Evolutionary conservation across 1,140 invertebrate species (phyloP), one percentile per base, ranked within the genome.

Genomic region (Drosophila bifasciata): DNA sequence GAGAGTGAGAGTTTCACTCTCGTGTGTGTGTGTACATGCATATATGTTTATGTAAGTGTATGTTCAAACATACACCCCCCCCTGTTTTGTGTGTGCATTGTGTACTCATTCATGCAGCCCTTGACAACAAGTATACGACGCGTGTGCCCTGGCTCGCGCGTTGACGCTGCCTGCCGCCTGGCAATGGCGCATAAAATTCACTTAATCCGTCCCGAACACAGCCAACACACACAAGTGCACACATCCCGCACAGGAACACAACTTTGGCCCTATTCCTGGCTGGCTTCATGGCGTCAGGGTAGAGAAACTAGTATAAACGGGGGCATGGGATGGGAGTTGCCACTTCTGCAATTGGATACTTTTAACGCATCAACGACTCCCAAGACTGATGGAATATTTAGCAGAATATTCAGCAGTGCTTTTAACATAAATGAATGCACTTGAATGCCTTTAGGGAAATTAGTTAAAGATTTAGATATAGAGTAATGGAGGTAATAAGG

Each of bases 51-150:
- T 44, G 50, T 53, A 50, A 23, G 25, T 44, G 28, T 57, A 40
- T 49, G 23, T 46, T 46, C 21, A 39, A 49, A 50, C 63, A 66
- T 51, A 50, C 63, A 64, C 36, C 41, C 17, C 41, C 17, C 23
- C 40, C 32, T 63, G 39, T 49, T 17, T 15, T 19, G 36, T 52
- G 45, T 11, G 41, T 25, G 39, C 39, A 52, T 73, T 64, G 70
- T 73, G 68, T 74, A 45, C 53, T 32, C 61, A 62, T 67, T 59
- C 40, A 59, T 41, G 56, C 63, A 39, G 41, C 46, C 56, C 73
- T 68, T 64, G 52, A 76, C 62, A 84, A 51, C 80, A 84, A 72
- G 59, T 66, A 84, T 84, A 75, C 79, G 79, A 58, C 62, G 32
- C 61, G 81, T 86, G 74, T 69, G 48, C 64, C 62, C 60, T 40